phyloP scores from a whole-genome alignment of 2,888 invertebrate genomes.

The Chrysolina oricalcia region DNA sequence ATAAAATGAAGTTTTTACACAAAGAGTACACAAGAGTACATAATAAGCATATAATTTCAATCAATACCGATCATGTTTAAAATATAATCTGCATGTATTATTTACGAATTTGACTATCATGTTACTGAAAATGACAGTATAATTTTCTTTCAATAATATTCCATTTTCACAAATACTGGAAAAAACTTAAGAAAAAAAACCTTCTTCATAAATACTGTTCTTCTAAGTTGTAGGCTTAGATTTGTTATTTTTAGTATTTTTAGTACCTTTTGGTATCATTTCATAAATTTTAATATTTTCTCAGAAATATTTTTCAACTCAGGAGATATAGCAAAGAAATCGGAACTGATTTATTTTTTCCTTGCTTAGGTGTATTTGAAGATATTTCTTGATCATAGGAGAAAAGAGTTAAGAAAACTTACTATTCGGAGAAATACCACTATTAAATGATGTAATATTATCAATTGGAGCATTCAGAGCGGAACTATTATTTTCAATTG shows the following conservation, averaged over 20 bases:
- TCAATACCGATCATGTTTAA: no score
- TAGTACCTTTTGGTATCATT: conserved; percentile 3
- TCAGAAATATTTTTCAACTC: neutral
- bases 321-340: conserved; percentile 11
- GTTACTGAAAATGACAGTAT: no score
- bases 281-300: neutral
- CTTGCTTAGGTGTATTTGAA: neutral
- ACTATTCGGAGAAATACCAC: neutral
- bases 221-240: neutral
- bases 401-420: neutral
- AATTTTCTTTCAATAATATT: no score
- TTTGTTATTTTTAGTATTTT: conserved; percentile 26
- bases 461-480: neutral
- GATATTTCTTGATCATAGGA: neutral
- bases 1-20: no score
- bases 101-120: no score
- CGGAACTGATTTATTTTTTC: conserved; percentile 24
- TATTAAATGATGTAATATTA: neutral
- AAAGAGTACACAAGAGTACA: no score
- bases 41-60: no score
- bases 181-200: no score
- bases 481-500: neutral
- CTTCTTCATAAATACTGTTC: conserved; percentile 13
- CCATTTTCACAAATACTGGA: no score
- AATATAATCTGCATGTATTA: no score